Conservation (phyloP, 2,113 vertebrate genomes). For the Myotis yumanensis region DNA sequence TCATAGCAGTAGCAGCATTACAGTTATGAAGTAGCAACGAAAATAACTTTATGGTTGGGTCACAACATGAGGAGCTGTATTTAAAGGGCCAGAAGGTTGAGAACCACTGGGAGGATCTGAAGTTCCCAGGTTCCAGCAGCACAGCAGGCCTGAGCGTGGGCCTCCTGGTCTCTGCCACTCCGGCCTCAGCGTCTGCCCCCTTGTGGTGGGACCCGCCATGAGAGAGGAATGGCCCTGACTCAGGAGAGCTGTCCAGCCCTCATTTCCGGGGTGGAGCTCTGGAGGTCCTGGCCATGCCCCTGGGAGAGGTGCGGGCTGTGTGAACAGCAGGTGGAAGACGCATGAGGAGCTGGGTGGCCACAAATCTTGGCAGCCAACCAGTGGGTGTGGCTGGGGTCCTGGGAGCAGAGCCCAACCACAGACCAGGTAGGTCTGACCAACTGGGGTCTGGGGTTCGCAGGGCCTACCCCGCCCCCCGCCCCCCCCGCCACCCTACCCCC, state of each 20-base stretch:
- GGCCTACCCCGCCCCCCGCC: too few relatives aligned
- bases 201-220: neutral
- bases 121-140: neutral
- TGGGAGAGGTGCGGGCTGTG: accelerated
- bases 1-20: too few relatives aligned
- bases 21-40: too few relatives aligned
- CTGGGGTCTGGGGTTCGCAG: neutral
- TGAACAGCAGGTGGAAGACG: neutral
- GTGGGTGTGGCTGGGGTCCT: neutral
- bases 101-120: neutral
- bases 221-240: neutral
- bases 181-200: neutral
- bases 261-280: neutral
- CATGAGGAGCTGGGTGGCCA: neutral
- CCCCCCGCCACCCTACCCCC: neutral
- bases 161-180: neutral
- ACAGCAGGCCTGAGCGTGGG: neutral
- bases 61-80: too few relatives aligned
- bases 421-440: neutral
- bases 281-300: neutral
- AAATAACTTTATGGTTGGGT: too few relatives aligned
- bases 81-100: too few relatives aligned
- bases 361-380: too few relatives aligned
- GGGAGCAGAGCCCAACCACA: neutral
- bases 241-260: neutral